phyloP scores from a whole-genome alignment of 2,888 invertebrate genomes.

The Trichacis sp. region DNA sequence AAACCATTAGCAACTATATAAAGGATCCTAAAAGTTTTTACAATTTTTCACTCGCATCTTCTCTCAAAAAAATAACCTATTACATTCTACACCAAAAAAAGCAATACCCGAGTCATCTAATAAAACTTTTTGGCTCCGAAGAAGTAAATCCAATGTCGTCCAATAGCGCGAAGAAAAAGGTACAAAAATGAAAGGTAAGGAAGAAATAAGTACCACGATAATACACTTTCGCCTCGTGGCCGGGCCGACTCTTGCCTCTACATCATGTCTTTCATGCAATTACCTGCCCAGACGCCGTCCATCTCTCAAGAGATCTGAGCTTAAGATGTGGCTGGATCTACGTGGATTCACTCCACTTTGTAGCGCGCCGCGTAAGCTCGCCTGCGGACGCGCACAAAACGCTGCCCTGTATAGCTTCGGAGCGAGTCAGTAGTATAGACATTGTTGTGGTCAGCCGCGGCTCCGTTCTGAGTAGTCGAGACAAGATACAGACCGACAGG shows the following conservation, averaged over 20 bases:
- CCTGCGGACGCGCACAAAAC: conserved; percentile 5
- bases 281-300: conserved; percentile 54
- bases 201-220: conserved; percentile 44
- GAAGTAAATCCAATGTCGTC: conserved; percentile 9
- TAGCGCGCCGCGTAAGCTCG: conserved; percentile 9
- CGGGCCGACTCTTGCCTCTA: conserved; percentile 21
- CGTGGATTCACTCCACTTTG: conserved; percentile 45
- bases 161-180: conserved; percentile 1
- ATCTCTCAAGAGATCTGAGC: conserved; percentile 29
- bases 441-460: conserved; percentile 60
- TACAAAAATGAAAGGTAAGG: conserved; percentile 9
- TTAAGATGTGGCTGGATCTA: conserved; percentile 33
- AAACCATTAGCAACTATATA: no score
- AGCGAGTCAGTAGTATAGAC: conserved; percentile 54
- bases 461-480: conserved; percentile 54
- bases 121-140: not conserved
- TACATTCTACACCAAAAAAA: no score
- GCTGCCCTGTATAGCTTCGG: conserved; percentile 3
- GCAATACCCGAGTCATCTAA: not conserved
- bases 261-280: conserved; percentile 54
- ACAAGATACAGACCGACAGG: conserved; percentile 54
- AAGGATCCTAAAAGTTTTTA: no score
- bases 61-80: no score
- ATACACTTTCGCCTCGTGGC: conserved; percentile 46
- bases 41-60: no score